Evolutionary conservation across 2,797 vertebrate species (phyloP).

Genomic region (Oryzias dopingdopingensis): DNA sequence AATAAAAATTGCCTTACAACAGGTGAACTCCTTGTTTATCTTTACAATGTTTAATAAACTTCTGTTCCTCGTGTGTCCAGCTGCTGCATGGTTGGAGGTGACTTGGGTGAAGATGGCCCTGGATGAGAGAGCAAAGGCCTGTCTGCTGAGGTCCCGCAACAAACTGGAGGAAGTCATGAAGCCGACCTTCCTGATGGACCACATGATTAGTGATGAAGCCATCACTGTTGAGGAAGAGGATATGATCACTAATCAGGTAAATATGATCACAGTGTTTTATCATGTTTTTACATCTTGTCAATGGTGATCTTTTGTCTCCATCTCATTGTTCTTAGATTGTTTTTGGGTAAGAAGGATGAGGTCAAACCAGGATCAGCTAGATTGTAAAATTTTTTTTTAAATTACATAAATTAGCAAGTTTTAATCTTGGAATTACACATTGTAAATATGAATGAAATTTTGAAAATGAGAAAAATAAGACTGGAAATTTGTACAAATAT

Average conservation of each 20-base stretch:
- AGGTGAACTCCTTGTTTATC: background rate
- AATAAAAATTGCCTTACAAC: too few species aligned
- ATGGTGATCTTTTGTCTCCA: too few species aligned
- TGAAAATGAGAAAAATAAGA: too few species aligned
- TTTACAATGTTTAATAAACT: background rate
- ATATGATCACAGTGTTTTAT: background rate
- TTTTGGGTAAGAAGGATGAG: too few species aligned
- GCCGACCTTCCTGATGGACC: constrained; percentile 90
- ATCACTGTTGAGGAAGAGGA: constrained; percentile 86
- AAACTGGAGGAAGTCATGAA: constrained; percentile 91
- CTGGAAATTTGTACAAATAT: too few species aligned
- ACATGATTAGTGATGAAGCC: constrained; percentile 87
- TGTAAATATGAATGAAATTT: too few species aligned
- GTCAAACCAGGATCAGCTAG: too few species aligned
- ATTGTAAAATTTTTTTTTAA: too few species aligned
- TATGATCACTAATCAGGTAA: constrained; percentile 82
- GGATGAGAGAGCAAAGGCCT: constrained; percentile 86
- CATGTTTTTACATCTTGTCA: too few species aligned
- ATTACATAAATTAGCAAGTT: too few species aligned
- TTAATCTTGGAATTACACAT: too few species aligned
- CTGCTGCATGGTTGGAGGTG: constrained; percentile 48
- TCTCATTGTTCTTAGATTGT: too few species aligned
- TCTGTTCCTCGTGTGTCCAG: background rate
- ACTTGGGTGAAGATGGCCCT: constrained; percentile 73
- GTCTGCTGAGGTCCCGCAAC: constrained; percentile 80